phyloP scores from a whole-genome alignment of 2,797 vertebrate genomes.

The Catharus ustulatus region DNA sequence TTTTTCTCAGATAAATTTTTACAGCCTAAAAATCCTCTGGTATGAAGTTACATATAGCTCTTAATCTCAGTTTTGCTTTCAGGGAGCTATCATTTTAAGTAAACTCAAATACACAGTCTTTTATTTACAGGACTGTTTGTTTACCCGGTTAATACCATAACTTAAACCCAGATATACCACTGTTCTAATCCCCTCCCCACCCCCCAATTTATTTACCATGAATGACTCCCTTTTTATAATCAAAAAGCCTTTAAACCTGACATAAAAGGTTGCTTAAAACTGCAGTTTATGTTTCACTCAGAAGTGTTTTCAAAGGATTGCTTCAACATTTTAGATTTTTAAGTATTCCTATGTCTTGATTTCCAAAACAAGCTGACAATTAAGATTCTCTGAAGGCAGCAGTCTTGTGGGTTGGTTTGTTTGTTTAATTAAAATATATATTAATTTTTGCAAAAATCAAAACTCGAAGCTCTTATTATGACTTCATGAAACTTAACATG shows the following conservation, averaged over 20 bases:
- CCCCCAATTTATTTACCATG: background rate
- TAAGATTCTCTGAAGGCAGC: background rate
- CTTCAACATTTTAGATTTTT: background rate
- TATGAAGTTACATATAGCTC: background rate
- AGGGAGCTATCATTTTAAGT: background rate
- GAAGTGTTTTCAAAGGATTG: background rate
- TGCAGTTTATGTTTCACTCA: background rate
- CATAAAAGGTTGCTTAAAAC: background rate
- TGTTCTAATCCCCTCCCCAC: background rate
- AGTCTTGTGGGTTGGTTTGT: background rate
- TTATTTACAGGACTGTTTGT: background rate
- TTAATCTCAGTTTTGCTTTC: background rate
- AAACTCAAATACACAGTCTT: background rate
- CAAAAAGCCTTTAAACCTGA: background rate
- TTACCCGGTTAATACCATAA: background rate
- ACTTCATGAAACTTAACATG: background rate
- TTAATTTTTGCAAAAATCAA: background rate
- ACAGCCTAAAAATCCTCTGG: background rate
- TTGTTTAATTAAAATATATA: background rate
- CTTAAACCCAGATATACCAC: background rate
- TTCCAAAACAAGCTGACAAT: background rate
- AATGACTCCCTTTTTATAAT: background rate
- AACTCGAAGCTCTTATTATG: background rate
- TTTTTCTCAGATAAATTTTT: background rate
- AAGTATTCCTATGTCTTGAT: background rate